These are phyloP conservation scores for Diplodus sargus DNA, from an alignment of 2,797 vertebrate species.

Conservation along the genomic window DNA sequence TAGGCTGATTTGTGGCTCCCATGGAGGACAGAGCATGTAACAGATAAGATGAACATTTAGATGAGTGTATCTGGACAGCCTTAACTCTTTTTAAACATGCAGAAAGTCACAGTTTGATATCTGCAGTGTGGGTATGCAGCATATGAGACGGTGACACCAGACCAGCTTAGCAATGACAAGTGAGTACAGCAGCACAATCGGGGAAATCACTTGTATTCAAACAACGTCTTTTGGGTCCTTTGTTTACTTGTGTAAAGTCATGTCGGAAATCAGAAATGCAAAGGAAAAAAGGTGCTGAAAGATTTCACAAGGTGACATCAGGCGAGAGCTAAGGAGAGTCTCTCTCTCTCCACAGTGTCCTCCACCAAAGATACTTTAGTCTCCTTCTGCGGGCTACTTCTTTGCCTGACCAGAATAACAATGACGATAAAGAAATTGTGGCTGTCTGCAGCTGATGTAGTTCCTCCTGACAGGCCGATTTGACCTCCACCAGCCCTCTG, in stretches of 20 bases:
- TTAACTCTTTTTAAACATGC: too few relatives aligned
- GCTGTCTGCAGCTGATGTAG: constrained; percentile 54
- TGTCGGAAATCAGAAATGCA: background rate
- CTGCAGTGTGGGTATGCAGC: background rate
- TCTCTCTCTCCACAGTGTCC: constrained; percentile 49
- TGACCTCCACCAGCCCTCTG: constrained; percentile 65
- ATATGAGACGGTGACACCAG: background rate
- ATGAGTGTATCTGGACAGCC: too few relatives aligned
- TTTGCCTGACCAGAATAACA: constrained; percentile 78
- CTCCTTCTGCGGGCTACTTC: constrained; percentile 58
- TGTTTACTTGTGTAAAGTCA: background rate
- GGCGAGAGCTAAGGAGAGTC: constrained; percentile 15
- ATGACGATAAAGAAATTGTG: constrained; percentile 60
- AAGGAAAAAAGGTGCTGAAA: background rate
- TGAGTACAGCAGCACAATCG: background rate
- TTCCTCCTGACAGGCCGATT: constrained; percentile 55
- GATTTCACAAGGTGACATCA: constrained; percentile 16
- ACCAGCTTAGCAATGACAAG: background rate
- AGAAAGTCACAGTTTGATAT: background rate
- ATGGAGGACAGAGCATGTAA: background rate
- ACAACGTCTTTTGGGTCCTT: background rate
- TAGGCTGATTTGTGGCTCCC: background rate
- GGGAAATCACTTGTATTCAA: background rate
- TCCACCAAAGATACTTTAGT: constrained; percentile 62
- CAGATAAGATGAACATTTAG: background rate